Base-by-base conservation (phyloP, 2,113 vertebrate genomes). In the Crotophaga sulcirostris region DNA sequence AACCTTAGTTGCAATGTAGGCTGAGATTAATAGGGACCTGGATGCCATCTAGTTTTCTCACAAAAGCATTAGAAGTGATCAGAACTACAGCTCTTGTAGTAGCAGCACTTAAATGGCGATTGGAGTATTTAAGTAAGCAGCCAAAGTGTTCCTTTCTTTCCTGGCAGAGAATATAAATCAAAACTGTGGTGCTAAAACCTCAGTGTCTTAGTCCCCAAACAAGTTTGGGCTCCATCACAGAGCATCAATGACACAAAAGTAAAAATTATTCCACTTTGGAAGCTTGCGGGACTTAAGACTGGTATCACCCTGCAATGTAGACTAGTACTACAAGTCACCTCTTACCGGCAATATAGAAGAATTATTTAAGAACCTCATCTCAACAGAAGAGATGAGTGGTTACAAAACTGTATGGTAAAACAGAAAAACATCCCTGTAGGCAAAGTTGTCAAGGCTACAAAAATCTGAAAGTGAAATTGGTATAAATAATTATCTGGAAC, bases 401-500 rank as follows among this genome's bases (percentile, higher is more conserved):
- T 91, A 87, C 6, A 13, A 92, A 95, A 94, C 31, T 0, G 0
- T 45, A 24, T 24, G 58, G 56, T 54, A 92, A 90, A 93, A 45
- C 33, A 88, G 59, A 28, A 85, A 96, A 77, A 85, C 33, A 86
- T 70, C 63, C 78, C 85, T 74, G 29, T n/a, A 90, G 85, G 87
- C 68, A 94, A 90, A 90, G 45, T 63, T 92, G 75, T 88, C 88
- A 96, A 87, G 11, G 28, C 33, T 85, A 59, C 18, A 75, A 91
- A 95, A 96, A 95, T 96, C 77, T 95, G 62, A 89, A 97, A 96
- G 78, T 95, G 84, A 96, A 97, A 97, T 94, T 93, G 51, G 13
- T 94, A 89, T 88, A 94, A 96, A 90, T 94, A 93, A 96, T 96
- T 92, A 93, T 91, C 95, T 86, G 64, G 68, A 96, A 82, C 60